These are phyloP conservation scores for Hypanus sabinus DNA, from an alignment of 2,113 vertebrate species.

Conservation along the genomic window DNA sequence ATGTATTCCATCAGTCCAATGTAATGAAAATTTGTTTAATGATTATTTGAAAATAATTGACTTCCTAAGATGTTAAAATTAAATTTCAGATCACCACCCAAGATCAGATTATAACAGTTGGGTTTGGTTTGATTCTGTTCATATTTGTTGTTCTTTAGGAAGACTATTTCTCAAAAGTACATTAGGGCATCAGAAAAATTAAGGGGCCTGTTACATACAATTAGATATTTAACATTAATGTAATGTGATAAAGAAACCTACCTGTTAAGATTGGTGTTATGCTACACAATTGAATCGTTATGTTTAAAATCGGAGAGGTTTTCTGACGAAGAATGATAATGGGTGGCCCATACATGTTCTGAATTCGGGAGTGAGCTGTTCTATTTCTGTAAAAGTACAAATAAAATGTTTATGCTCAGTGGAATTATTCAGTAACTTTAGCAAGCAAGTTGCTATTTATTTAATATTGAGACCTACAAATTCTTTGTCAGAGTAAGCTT, in stretches of 20 bases:
- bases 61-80: conserved; percentile 12
- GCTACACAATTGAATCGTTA: background rate
- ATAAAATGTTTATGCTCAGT: no score
- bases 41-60: conserved; percentile 36
- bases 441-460: background rate
- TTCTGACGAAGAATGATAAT: background rate
- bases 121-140: background rate
- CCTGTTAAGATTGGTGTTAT: background rate
- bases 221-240: background rate
- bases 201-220: background rate
- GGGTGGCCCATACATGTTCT: no score
- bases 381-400: no score
- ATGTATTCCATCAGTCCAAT: background rate
- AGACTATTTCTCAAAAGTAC: background rate
- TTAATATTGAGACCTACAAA: background rate
- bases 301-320: background rate
- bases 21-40: background rate
- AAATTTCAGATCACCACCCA: conserved; percentile 2
- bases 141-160: background rate
- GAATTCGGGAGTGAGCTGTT: no score
- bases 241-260: background rate
- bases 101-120: conserved; percentile 14
- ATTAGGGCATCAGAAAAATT: background rate
- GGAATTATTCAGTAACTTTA: background rate
- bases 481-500: no score